Percentiles rank a stretch among this genome's conserved stretches.
Conservation (phyloP, 2,113 vertebrate genomes). For the Engraulis encrasicolus region DNA sequence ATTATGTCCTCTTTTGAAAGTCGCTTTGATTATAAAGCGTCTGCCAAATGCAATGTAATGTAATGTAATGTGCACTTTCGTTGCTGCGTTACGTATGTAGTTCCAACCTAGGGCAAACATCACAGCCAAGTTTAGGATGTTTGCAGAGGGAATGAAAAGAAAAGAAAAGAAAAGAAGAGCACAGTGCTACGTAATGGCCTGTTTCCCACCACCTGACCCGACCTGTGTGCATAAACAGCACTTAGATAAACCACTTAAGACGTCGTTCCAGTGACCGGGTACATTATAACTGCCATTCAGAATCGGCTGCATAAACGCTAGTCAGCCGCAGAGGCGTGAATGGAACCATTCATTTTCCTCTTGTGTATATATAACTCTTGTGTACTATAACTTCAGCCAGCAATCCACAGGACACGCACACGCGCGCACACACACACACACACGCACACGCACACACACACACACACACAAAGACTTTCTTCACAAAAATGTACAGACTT, state of each 20-base stretch:
- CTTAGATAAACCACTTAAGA: neutral
- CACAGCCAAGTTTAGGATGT: neutral
- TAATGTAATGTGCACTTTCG: too few relatives aligned
- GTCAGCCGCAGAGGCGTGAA: neutral
- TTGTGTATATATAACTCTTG: too few relatives aligned
- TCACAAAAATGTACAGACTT: slow-evolving; percentile 44
- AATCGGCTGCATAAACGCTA: neutral
- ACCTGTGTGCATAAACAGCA: neutral
- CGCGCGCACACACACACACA: neutral
- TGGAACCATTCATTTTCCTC: slow-evolving; percentile 10
- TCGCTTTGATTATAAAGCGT: too few relatives aligned
- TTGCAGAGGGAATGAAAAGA: neutral
- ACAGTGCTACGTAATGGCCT: neutral
- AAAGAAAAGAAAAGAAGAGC: neutral
- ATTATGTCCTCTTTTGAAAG: too few relatives aligned
- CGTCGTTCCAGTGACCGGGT: neutral
- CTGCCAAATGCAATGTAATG: too few relatives aligned
- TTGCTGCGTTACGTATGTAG: too few relatives aligned
- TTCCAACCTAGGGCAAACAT: neutral
- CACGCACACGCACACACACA: neutral
- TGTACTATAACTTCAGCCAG: slow-evolving; percentile 2
- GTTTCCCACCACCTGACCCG: neutral
- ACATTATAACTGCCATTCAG: neutral
- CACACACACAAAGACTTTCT: neutral
- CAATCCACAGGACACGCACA: neutral